Base-by-base conservation (phyloP, 2,797 vertebrate species). In the Gambusia yucatana region DNA sequence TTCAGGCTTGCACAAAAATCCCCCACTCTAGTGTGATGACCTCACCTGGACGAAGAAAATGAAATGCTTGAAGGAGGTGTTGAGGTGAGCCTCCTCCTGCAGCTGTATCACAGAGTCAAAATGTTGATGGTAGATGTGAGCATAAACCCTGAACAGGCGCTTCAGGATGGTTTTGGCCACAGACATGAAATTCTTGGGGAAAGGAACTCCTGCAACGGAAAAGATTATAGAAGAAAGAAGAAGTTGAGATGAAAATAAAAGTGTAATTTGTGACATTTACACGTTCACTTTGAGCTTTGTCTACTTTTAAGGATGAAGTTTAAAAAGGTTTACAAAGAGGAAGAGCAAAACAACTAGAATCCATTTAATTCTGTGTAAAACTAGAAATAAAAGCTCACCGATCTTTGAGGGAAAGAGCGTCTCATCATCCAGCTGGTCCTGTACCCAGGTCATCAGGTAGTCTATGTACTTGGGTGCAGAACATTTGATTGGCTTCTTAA, bases 1-100 rank as follows among this genome's bases (percentile, higher is more conserved):
- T 41, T 67, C 36, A 25, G n/a, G 14, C 50, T 25, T 9, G 11
- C 8, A 73, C 14, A 70, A 28, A 61, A 76, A 72, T 1, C 0
- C 14, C 10, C 28, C 14, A 36, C 0, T 52, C 1, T 1, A 16
- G 33, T 1, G 14, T 4, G 13, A 65, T 43, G 13, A 76, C 50
- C 93, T 90, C 74, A 98, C 98, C 97, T 99, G 98, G 91, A 99
- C 97, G 6, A 99, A 99, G 95, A 98, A 99, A 92, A 99, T 99
- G 95, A 99, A 99, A 95, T 99, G 98, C 95, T 99, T 99, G 94
- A 99, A 99, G 93, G 98, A 99, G 88, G 98, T 99, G 96, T 99
- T 99, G 91, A 99, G 97, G 86, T 99, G 98, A 47, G 98, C 98
- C 94, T 99, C 98, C 94, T 99, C 98, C 91, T 99, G 98, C 87